phyloP scores from a whole-genome alignment of 2,888 invertebrate species.

The Gastrophysa polygoni region DNA sequence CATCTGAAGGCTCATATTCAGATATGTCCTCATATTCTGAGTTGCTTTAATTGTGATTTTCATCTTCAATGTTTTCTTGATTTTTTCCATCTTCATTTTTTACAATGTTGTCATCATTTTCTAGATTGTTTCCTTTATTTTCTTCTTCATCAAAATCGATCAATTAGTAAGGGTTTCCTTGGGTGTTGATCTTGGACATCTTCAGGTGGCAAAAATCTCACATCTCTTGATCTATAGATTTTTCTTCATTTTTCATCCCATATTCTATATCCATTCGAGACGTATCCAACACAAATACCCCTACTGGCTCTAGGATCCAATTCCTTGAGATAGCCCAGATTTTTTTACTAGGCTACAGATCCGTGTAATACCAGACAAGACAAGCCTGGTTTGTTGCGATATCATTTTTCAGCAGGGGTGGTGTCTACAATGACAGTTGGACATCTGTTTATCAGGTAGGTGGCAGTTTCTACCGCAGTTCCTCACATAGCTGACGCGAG shows the following conservation, averaged over 20 bases:
- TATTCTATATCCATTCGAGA: conserved; percentile 23
- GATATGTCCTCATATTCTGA: not conserved
- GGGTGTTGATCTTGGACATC: not conserved
- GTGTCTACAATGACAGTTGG: not conserved
- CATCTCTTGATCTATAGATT: conserved; percentile 16
- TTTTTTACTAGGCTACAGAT: conserved; percentile 37
- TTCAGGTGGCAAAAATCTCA: conserved; percentile 18
- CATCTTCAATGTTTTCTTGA: not conserved
- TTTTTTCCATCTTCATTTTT: not conserved
- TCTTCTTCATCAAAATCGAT: not conserved
- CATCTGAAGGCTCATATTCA: not conserved
- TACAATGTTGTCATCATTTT: not conserved
- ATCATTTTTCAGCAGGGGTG: not conserved
- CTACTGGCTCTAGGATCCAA: conserved; percentile 41
- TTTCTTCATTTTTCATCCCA: conserved; percentile 15
- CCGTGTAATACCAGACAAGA: conserved; percentile 42
- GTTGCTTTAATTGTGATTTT: not conserved
- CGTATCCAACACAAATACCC: conserved; percentile 34
- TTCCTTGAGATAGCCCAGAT: conserved; percentile 37
- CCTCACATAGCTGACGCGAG: conserved; percentile 2
- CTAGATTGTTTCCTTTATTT: not conserved
- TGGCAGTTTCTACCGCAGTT: conserved; percentile 7
- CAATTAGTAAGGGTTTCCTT: not conserved
- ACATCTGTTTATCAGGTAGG: conserved; percentile 1
- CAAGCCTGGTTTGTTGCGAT: not conserved